Conservation (phyloP, 2,797 vertebrate genomes). For the Sebastiscus albofasciatus region DNA sequence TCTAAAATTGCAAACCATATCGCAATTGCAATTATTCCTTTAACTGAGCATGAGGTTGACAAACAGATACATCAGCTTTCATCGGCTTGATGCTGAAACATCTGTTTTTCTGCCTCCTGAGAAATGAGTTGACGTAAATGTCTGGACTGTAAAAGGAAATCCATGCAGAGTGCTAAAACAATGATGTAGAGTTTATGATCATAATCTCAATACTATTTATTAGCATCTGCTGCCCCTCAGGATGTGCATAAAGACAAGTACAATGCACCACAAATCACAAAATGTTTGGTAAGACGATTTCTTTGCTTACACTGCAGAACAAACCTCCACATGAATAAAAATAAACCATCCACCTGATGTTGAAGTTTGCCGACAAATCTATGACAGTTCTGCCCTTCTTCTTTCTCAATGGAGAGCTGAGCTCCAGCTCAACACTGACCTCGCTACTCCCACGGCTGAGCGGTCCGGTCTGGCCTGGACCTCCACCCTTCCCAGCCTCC, state of each 20-base stretch:
- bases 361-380: conserved; percentile 41
- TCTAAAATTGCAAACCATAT: no score
- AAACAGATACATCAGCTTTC: neutral
- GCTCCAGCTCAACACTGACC: conserved; percentile 42
- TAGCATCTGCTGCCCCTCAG: neutral
- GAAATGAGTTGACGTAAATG: conserved; percentile 2
- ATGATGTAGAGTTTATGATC: neutral
- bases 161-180: neutral
- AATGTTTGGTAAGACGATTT: neutral
- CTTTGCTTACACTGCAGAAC: conserved; percentile 17
- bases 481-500: conserved; percentile 70
- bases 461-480: conserved; percentile 51
- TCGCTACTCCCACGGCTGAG: conserved; percentile 67
- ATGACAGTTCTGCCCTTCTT: conserved; percentile 42
- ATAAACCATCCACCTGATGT: conserved; percentile 53
- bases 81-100: neutral
- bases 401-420: conserved; percentile 47
- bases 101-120: conserved; percentile 6
- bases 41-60: neutral
- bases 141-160: conserved; percentile 23
- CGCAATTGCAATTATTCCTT: neutral
- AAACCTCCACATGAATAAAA: conserved; percentile 35
- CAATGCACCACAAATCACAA: neutral
- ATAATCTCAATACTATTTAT: conserved; percentile 4
- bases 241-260: neutral